Evolutionary conservation across 2,888 invertebrate genomes (phyloP).

Genomic region (Drosophila bunnanda): DNA sequence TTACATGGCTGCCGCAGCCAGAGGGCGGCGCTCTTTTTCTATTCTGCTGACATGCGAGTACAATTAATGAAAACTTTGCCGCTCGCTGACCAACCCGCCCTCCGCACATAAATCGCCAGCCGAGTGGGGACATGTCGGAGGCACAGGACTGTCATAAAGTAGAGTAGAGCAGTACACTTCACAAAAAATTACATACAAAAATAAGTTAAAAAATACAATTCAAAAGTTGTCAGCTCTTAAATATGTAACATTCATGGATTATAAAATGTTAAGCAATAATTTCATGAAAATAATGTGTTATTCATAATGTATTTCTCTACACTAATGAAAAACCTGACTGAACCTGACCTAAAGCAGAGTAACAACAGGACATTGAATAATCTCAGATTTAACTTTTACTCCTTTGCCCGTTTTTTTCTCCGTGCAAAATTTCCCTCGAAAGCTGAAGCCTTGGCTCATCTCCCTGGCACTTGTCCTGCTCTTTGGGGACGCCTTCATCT

Average conservation of each 20-base stretch:
- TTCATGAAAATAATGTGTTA: too few species aligned
- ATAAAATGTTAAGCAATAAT: too few species aligned
- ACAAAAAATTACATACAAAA: constrained; percentile 7
- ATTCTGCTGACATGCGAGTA: constrained; percentile 59
- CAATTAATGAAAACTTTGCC: constrained; percentile 56
- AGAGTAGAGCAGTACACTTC: constrained; percentile 31
- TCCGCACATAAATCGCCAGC: constrained; percentile 60
- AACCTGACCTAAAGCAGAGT: too few species aligned
- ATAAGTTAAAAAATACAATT: too few species aligned
- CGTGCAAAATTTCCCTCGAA: constrained; percentile 22
- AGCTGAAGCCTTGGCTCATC: constrained; percentile 35
- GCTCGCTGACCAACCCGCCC: constrained; percentile 33
- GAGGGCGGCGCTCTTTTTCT: constrained; percentile 22
- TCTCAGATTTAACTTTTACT: not conserved
- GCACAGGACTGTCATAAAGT: constrained; percentile 66
- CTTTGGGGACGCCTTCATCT: constrained; percentile 53
- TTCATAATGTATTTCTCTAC: too few species aligned
- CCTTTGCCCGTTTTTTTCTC: not conserved
- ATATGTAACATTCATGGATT: too few species aligned
- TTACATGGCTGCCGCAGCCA: constrained; percentile 56
- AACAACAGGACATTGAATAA: not conserved
- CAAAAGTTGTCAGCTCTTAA: too few species aligned
- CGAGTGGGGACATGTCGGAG: constrained; percentile 40
- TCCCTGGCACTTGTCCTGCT: constrained; percentile 63
- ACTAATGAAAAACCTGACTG: too few species aligned